A percentile compares a stretch with the other conserved stretches of the same genome.
These are phyloP conservation scores for Sebastes hubbsi DNA, from an alignment of 2,797 vertebrate species.

Conservation along the genomic window DNA sequence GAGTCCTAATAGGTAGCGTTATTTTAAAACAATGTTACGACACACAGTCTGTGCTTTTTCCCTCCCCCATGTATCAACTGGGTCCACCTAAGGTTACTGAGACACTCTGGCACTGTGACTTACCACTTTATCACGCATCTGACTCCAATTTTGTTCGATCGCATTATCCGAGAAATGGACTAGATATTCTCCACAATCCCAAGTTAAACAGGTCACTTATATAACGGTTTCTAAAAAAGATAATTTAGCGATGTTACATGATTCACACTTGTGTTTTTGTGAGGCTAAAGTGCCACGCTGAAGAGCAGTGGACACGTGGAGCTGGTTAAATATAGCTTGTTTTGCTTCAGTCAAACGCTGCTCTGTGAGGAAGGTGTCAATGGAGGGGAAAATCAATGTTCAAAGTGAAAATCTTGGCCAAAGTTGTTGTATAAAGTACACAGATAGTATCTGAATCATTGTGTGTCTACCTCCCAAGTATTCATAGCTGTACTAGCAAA, in stretches of 20 bases:
- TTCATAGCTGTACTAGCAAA: constrained; percentile 6
- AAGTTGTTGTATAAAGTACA: constrained; percentile 6
- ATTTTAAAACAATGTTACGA: neutral
- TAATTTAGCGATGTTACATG: constrained; percentile 25
- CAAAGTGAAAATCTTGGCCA: constrained; percentile 7
- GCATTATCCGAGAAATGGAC: constrained; percentile 11
- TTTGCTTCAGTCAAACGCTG: constrained; percentile 38
- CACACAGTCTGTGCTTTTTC: neutral
- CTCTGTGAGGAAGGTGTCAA: constrained; percentile 15
- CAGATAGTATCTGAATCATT: neutral
- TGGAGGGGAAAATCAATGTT: neutral
- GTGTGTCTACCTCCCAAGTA: neutral
- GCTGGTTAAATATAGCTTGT: constrained; percentile 59
- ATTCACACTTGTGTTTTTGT: constrained; percentile 53
- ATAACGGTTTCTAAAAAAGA: constrained; percentile 14
- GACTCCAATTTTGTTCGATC: constrained; percentile 36
- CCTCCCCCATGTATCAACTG: neutral
- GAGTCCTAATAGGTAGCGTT: neutral
- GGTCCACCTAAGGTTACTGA: neutral
- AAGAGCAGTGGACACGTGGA: constrained; percentile 45
- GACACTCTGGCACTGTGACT: neutral
- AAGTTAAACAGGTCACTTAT: constrained; percentile 22
- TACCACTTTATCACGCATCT: neutral
- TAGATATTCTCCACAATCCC: constrained; percentile 7
- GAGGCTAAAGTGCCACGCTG: constrained; percentile 34